phyloP scores from a whole-genome alignment of 2,797 vertebrate species.

The Chanos chanos region DNA sequence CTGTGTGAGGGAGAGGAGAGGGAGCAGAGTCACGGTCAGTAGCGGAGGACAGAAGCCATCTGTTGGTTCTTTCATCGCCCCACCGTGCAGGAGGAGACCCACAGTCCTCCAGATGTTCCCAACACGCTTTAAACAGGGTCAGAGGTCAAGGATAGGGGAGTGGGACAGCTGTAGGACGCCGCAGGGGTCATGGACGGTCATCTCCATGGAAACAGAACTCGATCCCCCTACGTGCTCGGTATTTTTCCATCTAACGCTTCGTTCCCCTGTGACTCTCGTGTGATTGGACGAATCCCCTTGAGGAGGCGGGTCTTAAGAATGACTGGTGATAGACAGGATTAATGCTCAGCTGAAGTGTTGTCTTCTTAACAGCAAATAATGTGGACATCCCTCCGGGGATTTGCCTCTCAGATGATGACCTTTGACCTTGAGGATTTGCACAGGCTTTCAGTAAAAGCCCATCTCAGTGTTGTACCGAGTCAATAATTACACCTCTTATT shows the following conservation, averaged over 20 bases:
- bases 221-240: no score
- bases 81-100: slow-evolving; percentile 21
- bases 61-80: slow-evolving; percentile 26
- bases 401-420: slow-evolving; percentile 52
- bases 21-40: no score
- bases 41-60: slow-evolving; percentile 25
- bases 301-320: slow-evolving; percentile 43
- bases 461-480: no score
- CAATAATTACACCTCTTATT: no score
- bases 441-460: no score
- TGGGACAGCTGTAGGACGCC: slow-evolving; percentile 66
- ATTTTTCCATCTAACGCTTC: no score
- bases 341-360: slow-evolving; percentile 71
- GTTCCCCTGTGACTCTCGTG: no score
- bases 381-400: slow-evolving; percentile 64
- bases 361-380: slow-evolving; percentile 73
- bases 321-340: slow-evolving; percentile 65
- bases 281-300: slow-evolving; percentile 6
- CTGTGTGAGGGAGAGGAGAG: no score
- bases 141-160: slow-evolving; percentile 62
- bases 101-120: slow-evolving; percentile 71
- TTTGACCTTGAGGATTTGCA: no score
- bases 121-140: slow-evolving; percentile 54
- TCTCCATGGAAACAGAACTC: no score
- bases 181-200: slow-evolving; percentile 48